Conservation (phyloP, 2,797 vertebrate genomes). For the Hydrocynus forskahlii region DNA sequence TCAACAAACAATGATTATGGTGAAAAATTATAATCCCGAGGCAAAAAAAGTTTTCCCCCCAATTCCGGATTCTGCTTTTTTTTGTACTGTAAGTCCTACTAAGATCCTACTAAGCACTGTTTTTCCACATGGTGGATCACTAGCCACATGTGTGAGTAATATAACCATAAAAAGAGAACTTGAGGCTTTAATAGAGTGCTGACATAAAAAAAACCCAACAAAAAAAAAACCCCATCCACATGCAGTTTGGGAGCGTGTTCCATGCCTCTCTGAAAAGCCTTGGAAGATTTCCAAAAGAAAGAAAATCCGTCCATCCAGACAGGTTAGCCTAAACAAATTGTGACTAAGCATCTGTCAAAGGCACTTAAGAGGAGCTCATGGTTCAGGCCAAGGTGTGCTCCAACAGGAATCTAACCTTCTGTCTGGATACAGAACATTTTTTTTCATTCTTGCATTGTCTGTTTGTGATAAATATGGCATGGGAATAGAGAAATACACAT, state of each 20-base stretch:
- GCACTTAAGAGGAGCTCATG: conserved; percentile 33
- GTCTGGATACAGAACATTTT: conserved; percentile 8
- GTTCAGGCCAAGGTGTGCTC: conserved; percentile 14
- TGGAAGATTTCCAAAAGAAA: conserved; percentile 25
- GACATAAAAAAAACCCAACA: conserved; percentile 13
- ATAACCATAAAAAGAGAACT: conserved; percentile 28
- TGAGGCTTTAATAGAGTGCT: conserved; percentile 21
- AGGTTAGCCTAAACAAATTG: conserved; percentile 37
- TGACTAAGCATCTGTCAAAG: conserved; percentile 50
- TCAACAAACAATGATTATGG: not conserved
- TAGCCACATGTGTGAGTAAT: conserved; percentile 32
- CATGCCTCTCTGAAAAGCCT: conserved; percentile 26
- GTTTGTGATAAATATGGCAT: not conserved
- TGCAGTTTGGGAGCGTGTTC: conserved; percentile 18
- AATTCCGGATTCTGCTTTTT: not conserved
- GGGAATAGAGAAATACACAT: not conserved
- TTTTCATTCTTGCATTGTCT: conserved; percentile 1
- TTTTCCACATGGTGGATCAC: conserved; percentile 32
- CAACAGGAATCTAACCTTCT: conserved; percentile 9
- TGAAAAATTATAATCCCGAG: conserved; percentile 9
- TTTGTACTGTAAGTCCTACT: not conserved
- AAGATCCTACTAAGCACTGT: conserved; percentile 7
- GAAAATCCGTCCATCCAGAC: conserved; percentile 23
- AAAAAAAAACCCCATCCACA: conserved; percentile 15
- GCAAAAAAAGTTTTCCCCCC: not conserved